Base-by-base conservation (phyloP, 1,140 invertebrate species). In the Leptinotarsa undecemlineata region DNA sequence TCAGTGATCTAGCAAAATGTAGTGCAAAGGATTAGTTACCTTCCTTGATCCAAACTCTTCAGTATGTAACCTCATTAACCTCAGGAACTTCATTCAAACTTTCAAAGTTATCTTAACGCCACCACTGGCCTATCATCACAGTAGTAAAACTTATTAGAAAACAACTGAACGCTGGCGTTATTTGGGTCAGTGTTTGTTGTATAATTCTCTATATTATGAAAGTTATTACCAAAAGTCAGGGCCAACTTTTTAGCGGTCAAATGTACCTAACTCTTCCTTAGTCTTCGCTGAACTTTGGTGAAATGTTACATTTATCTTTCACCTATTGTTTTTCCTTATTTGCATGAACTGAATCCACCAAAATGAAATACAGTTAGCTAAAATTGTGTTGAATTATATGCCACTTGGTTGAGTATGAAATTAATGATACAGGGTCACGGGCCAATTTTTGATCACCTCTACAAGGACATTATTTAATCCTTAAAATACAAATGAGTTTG, bases 221-320 rank as follows among this genome's bases (percentile, higher is more conserved):
- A 78, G 77, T 78, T 78, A 76, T 74, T 73, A 74, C 75, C 73
- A 76, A 78, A 78, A 78, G 77, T 78, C 77, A 78, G 72, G 77
- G 77, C 75, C 77, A 78, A 76, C 62, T 66, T 76, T 76, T 76
- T 78, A 78, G 77, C 74, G 77, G 77, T 76, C 77, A 76, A 74
- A 74, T 76, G 51, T 71, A 21, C 21, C 21, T 21, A 62, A 57
- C 71, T 78, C 73, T 78, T 78, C 77, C 77, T 78, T 69, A 72
- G 76, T 78, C 77, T 78, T 76, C 70, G 51, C 21, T 62, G 73
- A 76, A 70, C 68, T 70, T 60, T 33, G 61, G 20, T 63, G 62
- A 51, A 75, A 51, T 75, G 74, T 76, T 74, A 63, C 23, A 23
- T 66, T 71, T 75, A 72, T 67, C 23, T 68, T 72, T 72, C 74